Percentiles rank a stretch among this genome's conserved stretches.
Evolutionary conservation across 2,888 invertebrate genomes (phyloP).

Genomic region (Orgyia antiqua): DNA sequence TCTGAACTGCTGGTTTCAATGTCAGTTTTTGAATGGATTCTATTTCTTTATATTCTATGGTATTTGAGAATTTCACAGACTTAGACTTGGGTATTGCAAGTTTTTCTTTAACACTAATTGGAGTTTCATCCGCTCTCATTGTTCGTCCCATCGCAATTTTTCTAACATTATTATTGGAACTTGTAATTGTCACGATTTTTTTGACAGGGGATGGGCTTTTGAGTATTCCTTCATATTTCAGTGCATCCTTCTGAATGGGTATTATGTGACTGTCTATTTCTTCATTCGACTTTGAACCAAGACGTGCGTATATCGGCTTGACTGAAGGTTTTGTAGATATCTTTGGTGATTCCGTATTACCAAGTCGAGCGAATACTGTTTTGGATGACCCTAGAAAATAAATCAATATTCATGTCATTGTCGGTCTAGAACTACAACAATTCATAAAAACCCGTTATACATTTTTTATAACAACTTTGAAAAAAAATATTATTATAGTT

Average conservation of each 20-base stretch:
- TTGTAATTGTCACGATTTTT: slow-evolving; percentile 54
- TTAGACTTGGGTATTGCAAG: slow-evolving; percentile 53
- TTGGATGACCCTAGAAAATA: slow-evolving; percentile 28
- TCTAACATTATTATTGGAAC: slow-evolving; percentile 45
- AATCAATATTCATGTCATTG: too few relatives aligned
- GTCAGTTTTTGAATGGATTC: slow-evolving; percentile 27
- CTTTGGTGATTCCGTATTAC: slow-evolving; percentile 40
- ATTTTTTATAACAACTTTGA: too few relatives aligned
- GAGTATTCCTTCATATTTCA: slow-evolving; percentile 69
- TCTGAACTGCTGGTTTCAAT: slow-evolving; percentile 1
- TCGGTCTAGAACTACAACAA: too few relatives aligned
- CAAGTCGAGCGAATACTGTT: slow-evolving; percentile 66
- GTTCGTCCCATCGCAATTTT: slow-evolving; percentile 55
- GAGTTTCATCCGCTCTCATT: slow-evolving; percentile 68
- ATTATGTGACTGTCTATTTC: slow-evolving; percentile 22
- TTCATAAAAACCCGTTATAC: too few relatives aligned
- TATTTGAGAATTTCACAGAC: slow-evolving; percentile 67
- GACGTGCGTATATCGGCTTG: slow-evolving; percentile 60
- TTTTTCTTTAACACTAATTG: slow-evolving; percentile 61
- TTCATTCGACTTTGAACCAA: slow-evolving; percentile 45
- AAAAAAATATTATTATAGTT: too few relatives aligned
- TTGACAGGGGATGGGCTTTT: slow-evolving; percentile 40
- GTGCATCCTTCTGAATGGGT: slow-evolving; percentile 55
- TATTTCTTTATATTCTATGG: slow-evolving; percentile 67
- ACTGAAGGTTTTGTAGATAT: slow-evolving; percentile 27